Evolutionary conservation across 2,113 vertebrate genomes (phyloP), one percentile per base, ranked within the genome.

Genomic region (Scopus umbretta): DNA sequence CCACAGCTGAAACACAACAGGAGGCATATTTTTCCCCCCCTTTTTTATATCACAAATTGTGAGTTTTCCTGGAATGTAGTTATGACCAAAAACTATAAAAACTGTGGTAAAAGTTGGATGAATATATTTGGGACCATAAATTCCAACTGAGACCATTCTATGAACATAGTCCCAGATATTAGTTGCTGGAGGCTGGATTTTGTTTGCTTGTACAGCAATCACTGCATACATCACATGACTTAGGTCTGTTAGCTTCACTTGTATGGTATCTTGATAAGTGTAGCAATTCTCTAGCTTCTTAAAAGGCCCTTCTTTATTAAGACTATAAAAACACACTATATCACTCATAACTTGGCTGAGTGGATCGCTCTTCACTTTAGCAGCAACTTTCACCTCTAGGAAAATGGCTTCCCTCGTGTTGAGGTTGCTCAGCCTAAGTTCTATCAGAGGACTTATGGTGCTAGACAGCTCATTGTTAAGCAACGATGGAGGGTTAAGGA

Each of bases 61-160:
- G 81, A 99, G 98, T 91, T 98, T 99, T 63, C 94, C 96, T 80
- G 99, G 99, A 97, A 99, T 94, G 20, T 99, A 98, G 81, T 98
- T 98, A 61, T 99, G 99, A 95, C 98, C 98, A 86, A 99, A 99
- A 66, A 99, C 92, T 32, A 98, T 98, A 88, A 99, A 97, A 83
- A 99, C 97, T 36, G 97, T 97, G 86, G 99, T 99, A 94, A 99
- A 99, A 74, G 98, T 98, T 15, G 99, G 99, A 93, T 99, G 99
- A 90, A 99, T 99, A 92, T 99, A 98, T 95, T 98, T 99, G 84
- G 99, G 99, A 55, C 99, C 99, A 93, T 99, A 99, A 95, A 99
- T 97, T 53, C 99, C 99, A 36, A 99, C 72, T 1, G 99, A 99
- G 52, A 98, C 96, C n/a, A 95, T 98, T 88, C 98, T 98, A 11